Conservation (phyloP, 2,113 vertebrate species). For the Sterrhoptilus dennistouni region DNA sequence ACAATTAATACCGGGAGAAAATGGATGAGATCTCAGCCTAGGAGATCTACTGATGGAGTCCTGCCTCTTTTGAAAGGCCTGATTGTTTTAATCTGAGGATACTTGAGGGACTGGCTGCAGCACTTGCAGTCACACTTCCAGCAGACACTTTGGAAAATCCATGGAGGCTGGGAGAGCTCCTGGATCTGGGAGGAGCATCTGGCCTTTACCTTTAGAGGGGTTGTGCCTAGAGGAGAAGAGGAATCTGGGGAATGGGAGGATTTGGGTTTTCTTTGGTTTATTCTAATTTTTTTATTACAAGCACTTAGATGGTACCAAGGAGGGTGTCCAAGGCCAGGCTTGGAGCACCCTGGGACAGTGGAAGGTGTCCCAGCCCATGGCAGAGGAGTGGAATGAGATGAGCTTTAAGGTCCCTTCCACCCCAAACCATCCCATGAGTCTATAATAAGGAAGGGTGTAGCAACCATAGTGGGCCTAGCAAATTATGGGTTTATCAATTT, state of each 20-base stretch:
- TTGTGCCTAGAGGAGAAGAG: not conserved
- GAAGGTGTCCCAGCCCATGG: not conserved
- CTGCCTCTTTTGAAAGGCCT: not conserved
- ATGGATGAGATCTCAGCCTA: constrained; percentile 31
- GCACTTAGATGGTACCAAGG: not conserved
- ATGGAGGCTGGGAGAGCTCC: rapidly evolving
- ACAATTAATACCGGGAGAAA: constrained; percentile 44
- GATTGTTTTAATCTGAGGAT: constrained; percentile 28
- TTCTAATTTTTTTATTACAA: not conserved
- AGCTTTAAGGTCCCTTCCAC: not conserved
- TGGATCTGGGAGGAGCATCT: not conserved
- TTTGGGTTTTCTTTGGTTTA: not conserved
- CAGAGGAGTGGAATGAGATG: not conserved
- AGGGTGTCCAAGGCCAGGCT: not conserved
- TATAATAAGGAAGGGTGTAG: not conserved
- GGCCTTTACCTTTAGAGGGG: not conserved
- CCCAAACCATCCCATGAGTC: not conserved
- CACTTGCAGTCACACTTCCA: not conserved
- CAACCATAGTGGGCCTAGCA: rapidly evolving
- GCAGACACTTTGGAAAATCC: not conserved
- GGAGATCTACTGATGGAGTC: constrained; percentile 23
- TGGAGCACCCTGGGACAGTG: rapidly evolving
- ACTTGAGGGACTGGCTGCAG: not conserved
- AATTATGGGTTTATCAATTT: rapidly evolving
- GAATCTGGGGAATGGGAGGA: not conserved